These are phyloP conservation scores for Trichogramma pretiosum DNA, from an alignment of 1,140 invertebrate species.

Conservation along the genomic window DNA sequence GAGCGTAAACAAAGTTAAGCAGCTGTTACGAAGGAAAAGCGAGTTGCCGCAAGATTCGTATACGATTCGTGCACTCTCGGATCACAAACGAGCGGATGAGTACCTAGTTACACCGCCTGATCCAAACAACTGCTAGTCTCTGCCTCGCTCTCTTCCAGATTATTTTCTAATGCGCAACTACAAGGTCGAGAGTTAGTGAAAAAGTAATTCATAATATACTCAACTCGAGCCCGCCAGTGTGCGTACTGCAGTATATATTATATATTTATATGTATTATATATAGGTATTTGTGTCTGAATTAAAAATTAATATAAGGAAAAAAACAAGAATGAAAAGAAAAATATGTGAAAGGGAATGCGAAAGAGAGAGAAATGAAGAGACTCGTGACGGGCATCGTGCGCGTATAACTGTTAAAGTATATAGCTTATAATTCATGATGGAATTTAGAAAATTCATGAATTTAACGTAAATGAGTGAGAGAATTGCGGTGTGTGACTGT, in stretches of 20 bases:
- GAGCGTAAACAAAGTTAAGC: constrained; percentile 68
- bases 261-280: neutral
- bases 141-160: constrained; percentile 37
- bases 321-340: too few species aligned
- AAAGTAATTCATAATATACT: constrained; percentile 20
- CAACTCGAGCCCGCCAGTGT: constrained; percentile 15
- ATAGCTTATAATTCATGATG: too few species aligned
- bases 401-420: too few species aligned
- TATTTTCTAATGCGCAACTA: constrained; percentile 40
- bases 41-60: constrained; percentile 86
- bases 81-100: constrained; percentile 85
- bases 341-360: too few species aligned
- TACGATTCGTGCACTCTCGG: constrained; percentile 80
- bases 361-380: too few species aligned
- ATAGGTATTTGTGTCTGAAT: too few species aligned
- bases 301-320: constrained; percentile 13
- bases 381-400: too few species aligned
- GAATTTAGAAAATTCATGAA: too few species aligned
- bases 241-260: constrained; percentile 17
- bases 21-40: constrained; percentile 84
- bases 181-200: constrained; percentile 40
- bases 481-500: constrained; percentile 16
- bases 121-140: constrained; percentile 72
- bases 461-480: constrained; percentile 4
- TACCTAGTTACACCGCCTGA: constrained; percentile 76